These are phyloP conservation scores for Zonitis immaculata DNA, from an alignment of 2,888 invertebrate species.

Conservation along the genomic window DNA sequence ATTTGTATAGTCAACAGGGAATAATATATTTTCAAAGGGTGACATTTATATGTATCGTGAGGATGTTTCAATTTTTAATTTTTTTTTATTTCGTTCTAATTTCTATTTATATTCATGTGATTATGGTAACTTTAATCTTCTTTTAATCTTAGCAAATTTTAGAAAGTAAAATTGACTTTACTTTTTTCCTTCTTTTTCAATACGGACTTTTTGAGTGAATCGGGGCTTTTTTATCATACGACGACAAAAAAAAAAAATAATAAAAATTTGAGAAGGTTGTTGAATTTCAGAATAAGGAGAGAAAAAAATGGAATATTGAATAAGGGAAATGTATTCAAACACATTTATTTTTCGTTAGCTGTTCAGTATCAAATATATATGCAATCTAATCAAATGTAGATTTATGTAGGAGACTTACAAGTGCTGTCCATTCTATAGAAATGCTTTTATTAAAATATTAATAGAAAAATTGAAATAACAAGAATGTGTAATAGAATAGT, in stretches of 20 bases:
- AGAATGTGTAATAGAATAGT: too few relatives aligned
- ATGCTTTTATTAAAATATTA: background rate
- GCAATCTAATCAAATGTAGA: background rate
- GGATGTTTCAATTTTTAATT: background rate
- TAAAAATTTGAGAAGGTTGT: too few relatives aligned
- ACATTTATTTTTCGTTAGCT: background rate
- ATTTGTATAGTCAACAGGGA: background rate
- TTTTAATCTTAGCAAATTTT: slow-evolving; percentile 1
- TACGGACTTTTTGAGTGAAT: slow-evolving; percentile 18
- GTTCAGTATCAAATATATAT: background rate
- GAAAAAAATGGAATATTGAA: background rate
- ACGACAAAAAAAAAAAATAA: background rate
- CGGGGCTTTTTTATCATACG: too few relatives aligned
- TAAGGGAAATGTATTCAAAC: background rate
- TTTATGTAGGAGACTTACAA: too few relatives aligned
- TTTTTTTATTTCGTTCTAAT: background rate
- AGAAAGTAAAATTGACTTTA: slow-evolving; percentile 14
- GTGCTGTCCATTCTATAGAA: background rate
- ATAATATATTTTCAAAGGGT: background rate
- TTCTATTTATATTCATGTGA: slow-evolving; percentile 8
- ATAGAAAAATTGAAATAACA: background rate
- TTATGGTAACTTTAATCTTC: slow-evolving; percentile 5
- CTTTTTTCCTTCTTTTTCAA: slow-evolving; percentile 16
- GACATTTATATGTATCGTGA: background rate
- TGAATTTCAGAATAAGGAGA: too few relatives aligned